Evolutionary conservation across 2,113 vertebrate genomes (phyloP).

Genomic region (Grammomys surdaster): DNA sequence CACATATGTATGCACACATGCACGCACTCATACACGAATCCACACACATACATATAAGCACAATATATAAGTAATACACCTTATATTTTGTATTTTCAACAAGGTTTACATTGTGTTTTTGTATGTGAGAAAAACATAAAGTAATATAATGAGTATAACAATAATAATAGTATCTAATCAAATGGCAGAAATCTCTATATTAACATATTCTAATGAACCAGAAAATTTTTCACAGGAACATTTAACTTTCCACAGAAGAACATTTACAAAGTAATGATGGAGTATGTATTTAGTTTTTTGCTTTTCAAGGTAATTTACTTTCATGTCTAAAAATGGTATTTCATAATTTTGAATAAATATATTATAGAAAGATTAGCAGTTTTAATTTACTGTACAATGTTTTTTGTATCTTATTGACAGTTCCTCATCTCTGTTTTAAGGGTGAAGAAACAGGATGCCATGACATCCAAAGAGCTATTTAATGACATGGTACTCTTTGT

Average conservation of each 20-base stretch:
- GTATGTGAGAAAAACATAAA: conserved; percentile 19
- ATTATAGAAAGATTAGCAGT: conserved; percentile 3
- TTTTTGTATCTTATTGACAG: not conserved
- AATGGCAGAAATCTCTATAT: conserved; percentile 18
- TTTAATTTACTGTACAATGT: conserved; percentile 34
- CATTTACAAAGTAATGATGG: not conserved
- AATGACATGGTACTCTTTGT: not conserved
- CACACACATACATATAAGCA: not conserved
- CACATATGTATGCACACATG: not conserved
- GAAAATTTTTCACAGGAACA: not conserved
- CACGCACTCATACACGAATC: not conserved
- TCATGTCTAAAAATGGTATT: conserved; percentile 33
- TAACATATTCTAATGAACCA: not conserved
- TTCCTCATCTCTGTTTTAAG: not conserved
- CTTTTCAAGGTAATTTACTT: conserved; percentile 56
- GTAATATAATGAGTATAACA: not conserved
- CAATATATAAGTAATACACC: too few species aligned
- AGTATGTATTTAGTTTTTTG: not conserved
- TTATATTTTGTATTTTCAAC: not conserved
- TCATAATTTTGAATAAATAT: conserved; percentile 35
- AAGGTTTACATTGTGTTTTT: not conserved
- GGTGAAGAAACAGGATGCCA: not conserved
- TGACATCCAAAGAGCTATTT: not conserved
- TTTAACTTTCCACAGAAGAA: not conserved
- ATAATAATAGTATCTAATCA: not conserved